Base-by-base conservation (phyloP, 1,140 invertebrate genomes). In the Hesperophylax magnus region DNA sequence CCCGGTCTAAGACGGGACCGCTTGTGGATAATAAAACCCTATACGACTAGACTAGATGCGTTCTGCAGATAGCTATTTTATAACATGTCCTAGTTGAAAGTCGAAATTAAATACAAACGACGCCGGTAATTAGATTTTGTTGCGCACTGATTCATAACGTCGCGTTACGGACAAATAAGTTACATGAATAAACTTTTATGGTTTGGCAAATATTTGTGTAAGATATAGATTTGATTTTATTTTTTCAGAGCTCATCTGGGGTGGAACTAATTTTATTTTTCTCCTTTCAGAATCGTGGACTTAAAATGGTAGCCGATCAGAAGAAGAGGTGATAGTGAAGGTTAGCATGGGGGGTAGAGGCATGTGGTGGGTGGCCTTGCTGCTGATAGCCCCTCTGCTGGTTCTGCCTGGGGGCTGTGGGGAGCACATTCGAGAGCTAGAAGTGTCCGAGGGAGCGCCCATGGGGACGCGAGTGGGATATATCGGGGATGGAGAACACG, bases 391-490 rank as follows among this genome's bases (percentile, higher is more conserved):
- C 72, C 54, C 54, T 31, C 77, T 79, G 53, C 61, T 80, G 63
- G 78, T 54, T 60, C 31, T 78, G 81, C 54, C 39, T 18, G 58
- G 63, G 74, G 86, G 86, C 75, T 85, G 86, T 82, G 88, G 88
- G 80, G 95, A 96, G 88, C 92, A 93, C 86, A 93, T 96, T 72
- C 93, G 94, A 61, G 94, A 96, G 88, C 93, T 98, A 85, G 94
- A 97, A 86, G 93, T 98, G 52, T 94, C 94, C 61, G 97, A 98
- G 89, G 96, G 96, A 78, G 95, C 95, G 31, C 93, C 94, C 7
- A 92, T 96, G n/a, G 96, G 95, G 58, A 96, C 96, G 54, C 92
- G 94, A 69, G 96, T 98, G 71, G 97, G 96, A 15, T 95, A 94
- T 86, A 97, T 98, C 81, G 94, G 94, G 1, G 94, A 95, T 84